Base-by-base conservation (phyloP, 1,140 invertebrate genomes). In the Phocides pigmalion region DNA sequence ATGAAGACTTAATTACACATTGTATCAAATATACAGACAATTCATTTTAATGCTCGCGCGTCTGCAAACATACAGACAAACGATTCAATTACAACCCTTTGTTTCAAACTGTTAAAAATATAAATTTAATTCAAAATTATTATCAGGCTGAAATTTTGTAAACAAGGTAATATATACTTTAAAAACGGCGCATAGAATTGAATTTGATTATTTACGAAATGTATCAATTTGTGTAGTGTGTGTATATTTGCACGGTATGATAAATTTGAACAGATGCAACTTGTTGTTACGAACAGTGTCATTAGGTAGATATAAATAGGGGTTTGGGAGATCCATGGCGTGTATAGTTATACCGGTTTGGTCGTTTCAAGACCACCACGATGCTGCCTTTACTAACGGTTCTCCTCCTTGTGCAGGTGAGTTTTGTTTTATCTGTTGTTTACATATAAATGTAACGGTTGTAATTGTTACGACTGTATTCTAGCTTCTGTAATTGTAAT, bases 261-360 rank as follows among this genome's bases (percentile, higher is more conserved):
- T 51, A n/a, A 62, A 50, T 76, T 74, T 71, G 49, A 22, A 71
- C 74, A 76, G 68, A 62, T 78, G 70, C 19, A 11, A 61, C 58
- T 41, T 59, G 56, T 70, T 64, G 35, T 44, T 14, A 32, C 15
- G 14, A 11, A 12, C 22, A 16, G 54, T 58, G 49, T 65, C n/a
- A n/a, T n/a, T 62, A 9, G 14, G 9, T 66, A 50, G 25, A 65
- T 78, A 78, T 78, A 78, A 64, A 78, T 75, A 71, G 42, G 53
- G 39, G 41, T 62, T 25, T 50, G n/a, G 20, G 15, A 19, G 14
- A 14, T 22, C 17, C 49, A n/a, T 17, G 44, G 8, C 17, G 65
- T 74, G 75, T 78, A 78, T 78, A 77, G 75, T 70, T 72, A 77
- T 78, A 78, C 75, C 75, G 70, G 64, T 66, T 62, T 66, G 75